Evolutionary conservation across 2,797 vertebrate species (phyloP).

Genomic region (Phalanger gymnotis): DNA sequence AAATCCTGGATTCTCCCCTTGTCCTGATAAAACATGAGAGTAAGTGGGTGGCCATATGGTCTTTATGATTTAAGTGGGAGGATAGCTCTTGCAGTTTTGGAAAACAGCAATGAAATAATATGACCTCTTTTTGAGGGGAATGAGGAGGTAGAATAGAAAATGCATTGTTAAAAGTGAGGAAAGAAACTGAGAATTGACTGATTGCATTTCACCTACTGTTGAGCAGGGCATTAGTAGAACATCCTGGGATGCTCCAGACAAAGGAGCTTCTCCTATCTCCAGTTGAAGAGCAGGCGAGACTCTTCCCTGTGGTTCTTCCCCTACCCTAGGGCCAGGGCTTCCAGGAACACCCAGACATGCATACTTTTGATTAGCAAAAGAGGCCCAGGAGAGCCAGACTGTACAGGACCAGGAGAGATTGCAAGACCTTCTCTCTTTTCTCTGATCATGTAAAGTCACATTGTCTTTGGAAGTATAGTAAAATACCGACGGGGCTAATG

Average conservation of each 20-base stretch:
- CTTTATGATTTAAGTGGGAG: neutral
- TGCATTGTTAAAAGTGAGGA: neutral
- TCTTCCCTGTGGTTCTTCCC: neutral
- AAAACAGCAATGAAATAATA: neutral
- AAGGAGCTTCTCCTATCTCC: neutral
- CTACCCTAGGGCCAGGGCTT: neutral
- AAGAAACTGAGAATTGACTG: neutral
- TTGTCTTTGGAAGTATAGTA: neutral
- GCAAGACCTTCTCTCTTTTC: neutral
- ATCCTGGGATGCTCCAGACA: neutral
- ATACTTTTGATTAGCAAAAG: neutral
- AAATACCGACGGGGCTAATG: neutral
- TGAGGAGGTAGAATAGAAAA: neutral
- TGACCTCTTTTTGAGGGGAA: neutral
- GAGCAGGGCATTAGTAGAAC: neutral
- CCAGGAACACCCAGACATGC: too few relatives aligned
- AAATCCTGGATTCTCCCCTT: neutral
- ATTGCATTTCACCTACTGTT: neutral
- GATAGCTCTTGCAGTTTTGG: neutral
- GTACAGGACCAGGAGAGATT: fast-evolving
- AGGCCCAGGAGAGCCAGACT: neutral
- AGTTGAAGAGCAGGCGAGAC: neutral
- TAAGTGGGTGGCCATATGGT: neutral
- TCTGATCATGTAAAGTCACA: neutral
- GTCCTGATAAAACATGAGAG: neutral